A percentile compares a stretch with the other conserved stretches of the same genome.
phyloP scores from a whole-genome alignment of 2,113 vertebrate species.

The Marmota monax region DNA sequence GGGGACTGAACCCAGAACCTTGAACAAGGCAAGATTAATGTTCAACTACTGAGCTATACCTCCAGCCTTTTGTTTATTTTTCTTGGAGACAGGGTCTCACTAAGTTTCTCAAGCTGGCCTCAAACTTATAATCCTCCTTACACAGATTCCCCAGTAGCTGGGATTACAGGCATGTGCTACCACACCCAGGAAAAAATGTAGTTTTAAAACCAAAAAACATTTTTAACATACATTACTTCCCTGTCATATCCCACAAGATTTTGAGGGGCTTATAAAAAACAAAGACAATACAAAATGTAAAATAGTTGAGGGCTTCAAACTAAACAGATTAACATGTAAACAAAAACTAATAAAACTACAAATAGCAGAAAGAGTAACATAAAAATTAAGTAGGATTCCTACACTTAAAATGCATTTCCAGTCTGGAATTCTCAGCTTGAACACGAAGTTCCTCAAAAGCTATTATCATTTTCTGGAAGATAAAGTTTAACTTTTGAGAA shows the following conservation, averaged over 20 bases:
- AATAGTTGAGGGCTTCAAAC: constrained; percentile 35
- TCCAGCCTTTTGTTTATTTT: background rate
- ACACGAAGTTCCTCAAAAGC: constrained; percentile 93
- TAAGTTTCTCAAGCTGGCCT: background rate
- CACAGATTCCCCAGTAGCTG: background rate
- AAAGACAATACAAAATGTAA: constrained; percentile 28
- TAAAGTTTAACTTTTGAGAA: constrained; percentile 75
- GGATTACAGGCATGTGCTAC: background rate
- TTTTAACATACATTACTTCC: constrained; percentile 46
- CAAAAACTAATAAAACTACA: constrained; percentile 56
- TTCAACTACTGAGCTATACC: background rate
- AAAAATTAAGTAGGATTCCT: constrained; percentile 76
- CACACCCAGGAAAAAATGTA: background rate
- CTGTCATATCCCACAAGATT: constrained; percentile 35
- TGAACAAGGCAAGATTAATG: background rate
- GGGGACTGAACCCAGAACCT: background rate
- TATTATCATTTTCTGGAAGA: constrained; percentile 90
- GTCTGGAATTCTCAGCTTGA: constrained; percentile 90
- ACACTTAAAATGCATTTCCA: constrained; percentile 90
- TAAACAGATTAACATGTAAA: constrained; percentile 39
- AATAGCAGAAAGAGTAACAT: constrained; percentile 24
- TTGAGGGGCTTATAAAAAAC: background rate
- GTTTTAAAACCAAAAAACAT: constrained; percentile 15
- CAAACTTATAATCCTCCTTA: background rate
- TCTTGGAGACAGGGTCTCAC: background rate